These are phyloP conservation scores for Tetragnatha montana DNA, from an alignment of 2,888 invertebrate species.

Conservation along the genomic window DNA sequence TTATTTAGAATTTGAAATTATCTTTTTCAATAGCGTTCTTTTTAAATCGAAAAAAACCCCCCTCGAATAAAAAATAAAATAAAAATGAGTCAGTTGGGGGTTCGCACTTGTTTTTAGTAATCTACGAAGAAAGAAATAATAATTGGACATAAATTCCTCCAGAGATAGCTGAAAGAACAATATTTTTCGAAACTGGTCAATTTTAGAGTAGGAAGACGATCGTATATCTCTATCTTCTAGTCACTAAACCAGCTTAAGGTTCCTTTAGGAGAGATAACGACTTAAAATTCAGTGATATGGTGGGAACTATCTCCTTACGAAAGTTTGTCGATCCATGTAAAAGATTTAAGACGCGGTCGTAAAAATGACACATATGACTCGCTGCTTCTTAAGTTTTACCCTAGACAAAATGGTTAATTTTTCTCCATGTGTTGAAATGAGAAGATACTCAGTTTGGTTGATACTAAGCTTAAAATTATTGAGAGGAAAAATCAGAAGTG, in stretches of 20 bases:
- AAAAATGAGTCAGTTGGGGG: too few species aligned
- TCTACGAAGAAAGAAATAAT: too few species aligned
- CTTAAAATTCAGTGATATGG: neutral
- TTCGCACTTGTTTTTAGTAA: too few species aligned
- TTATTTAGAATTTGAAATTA: too few species aligned
- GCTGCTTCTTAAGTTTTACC: neutral
- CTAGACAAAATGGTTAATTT: neutral
- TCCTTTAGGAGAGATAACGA: constrained; percentile 1
- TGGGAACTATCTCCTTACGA: neutral
- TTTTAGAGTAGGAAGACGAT: neutral
- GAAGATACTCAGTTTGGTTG: too few species aligned
- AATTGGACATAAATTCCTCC: neutral
- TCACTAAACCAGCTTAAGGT: neutral
- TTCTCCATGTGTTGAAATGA: too few species aligned
- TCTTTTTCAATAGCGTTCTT: too few species aligned
- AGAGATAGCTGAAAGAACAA: neutral
- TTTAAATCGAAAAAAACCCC: too few species aligned
- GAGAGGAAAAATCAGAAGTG: too few species aligned
- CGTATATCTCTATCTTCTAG: constrained; percentile 5
- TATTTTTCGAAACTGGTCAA: constrained; percentile 15
- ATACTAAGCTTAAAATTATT: too few species aligned
- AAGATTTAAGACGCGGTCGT: neutral
- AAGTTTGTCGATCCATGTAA: neutral
- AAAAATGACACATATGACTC: neutral
- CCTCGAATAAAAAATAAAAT: too few species aligned